A percentile compares a stretch with the other conserved stretches of the same genome.
phyloP scores from a whole-genome alignment of 2,797 vertebrate genomes.

The Gymnoscopelus braueri region DNA sequence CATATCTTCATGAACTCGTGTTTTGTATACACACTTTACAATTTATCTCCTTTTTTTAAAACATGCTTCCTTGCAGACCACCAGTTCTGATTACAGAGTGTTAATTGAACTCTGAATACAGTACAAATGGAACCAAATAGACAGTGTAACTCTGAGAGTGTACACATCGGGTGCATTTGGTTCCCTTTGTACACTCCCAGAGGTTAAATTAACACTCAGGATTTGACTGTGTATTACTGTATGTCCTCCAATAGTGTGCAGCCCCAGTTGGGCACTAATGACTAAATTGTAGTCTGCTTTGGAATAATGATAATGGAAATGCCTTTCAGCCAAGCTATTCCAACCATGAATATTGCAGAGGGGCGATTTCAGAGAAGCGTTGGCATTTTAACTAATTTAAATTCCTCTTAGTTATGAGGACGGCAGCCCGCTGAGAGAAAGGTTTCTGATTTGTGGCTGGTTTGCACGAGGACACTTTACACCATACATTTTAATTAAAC shows the following conservation, averaged over 20 bases:
- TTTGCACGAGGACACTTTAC: conserved; percentile 62
- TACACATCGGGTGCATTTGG: no score
- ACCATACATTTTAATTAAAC: conserved; percentile 72
- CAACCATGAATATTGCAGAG: conserved; percentile 78
- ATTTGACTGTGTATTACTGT: no score
- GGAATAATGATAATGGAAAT: conserved; percentile 78
- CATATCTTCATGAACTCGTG: conserved; percentile 42
- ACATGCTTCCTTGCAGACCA: conserved; percentile 56
- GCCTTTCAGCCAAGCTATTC: conserved; percentile 77
- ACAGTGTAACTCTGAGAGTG: no score
- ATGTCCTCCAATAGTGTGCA: conserved; percentile 49
- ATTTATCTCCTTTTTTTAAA: conserved; percentile 46
- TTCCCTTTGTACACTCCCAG: conserved; percentile 11
- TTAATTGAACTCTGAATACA: no score
- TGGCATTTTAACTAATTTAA: conserved; percentile 81
- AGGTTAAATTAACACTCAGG: conserved; percentile 71
- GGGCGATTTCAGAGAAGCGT: conserved; percentile 70
- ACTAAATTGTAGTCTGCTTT: conserved; percentile 76
- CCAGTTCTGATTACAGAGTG: conserved; percentile 66
- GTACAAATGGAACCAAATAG: no score
- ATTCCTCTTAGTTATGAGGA: conserved; percentile 63
- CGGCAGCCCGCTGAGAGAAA: conserved; percentile 21
- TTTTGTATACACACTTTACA: conserved; percentile 63
- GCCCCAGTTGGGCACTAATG: conserved; percentile 62
- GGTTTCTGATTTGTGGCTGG: conserved; percentile 49